These are phyloP conservation scores for Lutra lutra DNA, from an alignment of 2,797 vertebrate species.

Conservation along the genomic window DNA sequence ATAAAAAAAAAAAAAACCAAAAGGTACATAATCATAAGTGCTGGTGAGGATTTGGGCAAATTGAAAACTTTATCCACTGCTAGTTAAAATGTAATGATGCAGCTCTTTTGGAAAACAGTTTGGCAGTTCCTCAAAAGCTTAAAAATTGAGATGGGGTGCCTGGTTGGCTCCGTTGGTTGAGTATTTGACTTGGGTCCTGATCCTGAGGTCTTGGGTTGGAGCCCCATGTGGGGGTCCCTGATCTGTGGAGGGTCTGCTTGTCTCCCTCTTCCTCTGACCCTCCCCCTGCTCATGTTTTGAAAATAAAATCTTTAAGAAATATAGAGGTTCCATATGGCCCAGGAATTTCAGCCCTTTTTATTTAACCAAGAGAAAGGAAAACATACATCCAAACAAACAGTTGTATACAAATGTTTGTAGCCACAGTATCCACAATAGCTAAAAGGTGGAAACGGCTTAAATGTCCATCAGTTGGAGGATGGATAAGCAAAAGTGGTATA, in stretches of 20 bases:
- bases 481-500: background rate
- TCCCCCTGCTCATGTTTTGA: background rate
- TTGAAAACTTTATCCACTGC: background rate
- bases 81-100: background rate
- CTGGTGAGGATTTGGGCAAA: background rate
- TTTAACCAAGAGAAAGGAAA: conserved; percentile 11
- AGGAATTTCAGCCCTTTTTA: background rate
- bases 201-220: background rate
- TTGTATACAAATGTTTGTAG: background rate
- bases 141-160: background rate
- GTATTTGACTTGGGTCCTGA: background rate
- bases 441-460: background rate
- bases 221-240: too few species aligned
- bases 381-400: background rate
- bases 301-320: background rate
- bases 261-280: background rate
- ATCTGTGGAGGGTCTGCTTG: background rate
- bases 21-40: background rate
- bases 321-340: background rate
- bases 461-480: background rate
- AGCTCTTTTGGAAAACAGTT: background rate
- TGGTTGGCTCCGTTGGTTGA: background rate
- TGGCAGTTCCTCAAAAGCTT: background rate
- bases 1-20: too few species aligned
- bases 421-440: background rate